Conservation (phyloP, 2,797 vertebrate genomes). For the Thamnophis elegans region DNA sequence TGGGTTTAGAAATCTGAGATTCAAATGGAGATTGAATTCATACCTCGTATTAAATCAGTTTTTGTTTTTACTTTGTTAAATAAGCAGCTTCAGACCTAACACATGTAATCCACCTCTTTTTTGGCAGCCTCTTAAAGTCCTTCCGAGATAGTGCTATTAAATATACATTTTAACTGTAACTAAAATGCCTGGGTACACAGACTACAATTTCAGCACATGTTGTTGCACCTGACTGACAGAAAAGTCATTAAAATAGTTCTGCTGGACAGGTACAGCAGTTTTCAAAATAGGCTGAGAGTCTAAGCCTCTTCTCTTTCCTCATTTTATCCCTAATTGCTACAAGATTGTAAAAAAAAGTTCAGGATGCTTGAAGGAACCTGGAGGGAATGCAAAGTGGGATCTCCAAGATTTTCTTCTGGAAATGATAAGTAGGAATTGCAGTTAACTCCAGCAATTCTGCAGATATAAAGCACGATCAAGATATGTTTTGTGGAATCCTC, state of each 20-base stretch:
- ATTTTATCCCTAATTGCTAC: background rate
- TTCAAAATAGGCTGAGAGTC: background rate
- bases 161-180: background rate
- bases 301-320: background rate
- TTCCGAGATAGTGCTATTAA: background rate
- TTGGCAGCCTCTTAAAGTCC: background rate
- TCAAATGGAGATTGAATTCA: background rate
- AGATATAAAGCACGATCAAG: background rate
- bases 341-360: background rate
- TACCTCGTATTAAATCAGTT: background rate
- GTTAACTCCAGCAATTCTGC: background rate
- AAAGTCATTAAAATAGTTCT: background rate
- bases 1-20: background rate
- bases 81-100: background rate
- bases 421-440: background rate
- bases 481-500: background rate
- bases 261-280: background rate
- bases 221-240: background rate
- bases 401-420: background rate
- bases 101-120: background rate
- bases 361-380: constrained; percentile 5
- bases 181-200: background rate
- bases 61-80: background rate
- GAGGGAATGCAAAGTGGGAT: background rate
- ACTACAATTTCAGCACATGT: background rate